phyloP scores from a whole-genome alignment of 2,888 invertebrate genomes.

The Callinectes sapidus region DNA sequence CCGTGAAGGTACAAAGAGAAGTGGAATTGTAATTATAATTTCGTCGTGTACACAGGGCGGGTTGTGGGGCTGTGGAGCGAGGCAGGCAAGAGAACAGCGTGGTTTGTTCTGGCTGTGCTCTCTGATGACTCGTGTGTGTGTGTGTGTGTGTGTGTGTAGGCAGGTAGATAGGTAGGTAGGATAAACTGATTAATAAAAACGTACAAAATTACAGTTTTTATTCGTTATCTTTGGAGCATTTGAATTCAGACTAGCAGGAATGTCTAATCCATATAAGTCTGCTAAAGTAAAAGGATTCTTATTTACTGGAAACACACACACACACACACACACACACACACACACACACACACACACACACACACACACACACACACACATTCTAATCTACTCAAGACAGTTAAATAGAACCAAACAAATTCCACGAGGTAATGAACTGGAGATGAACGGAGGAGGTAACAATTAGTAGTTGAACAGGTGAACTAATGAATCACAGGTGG shows the following conservation, averaged over 20 bases:
- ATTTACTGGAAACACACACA: no score
- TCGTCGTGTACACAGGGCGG: neutral
- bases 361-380: no score
- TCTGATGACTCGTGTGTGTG: neutral
- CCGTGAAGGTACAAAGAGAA: neutral
- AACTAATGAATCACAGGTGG: neutral
- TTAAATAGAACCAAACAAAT: no score
- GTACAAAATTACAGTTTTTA: neutral
- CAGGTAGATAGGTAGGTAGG: neutral
- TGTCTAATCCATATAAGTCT: no score
- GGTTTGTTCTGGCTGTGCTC: neutral
- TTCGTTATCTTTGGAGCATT: no score
- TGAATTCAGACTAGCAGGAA: no score
- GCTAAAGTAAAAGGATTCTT: no score
- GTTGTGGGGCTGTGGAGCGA: neutral
- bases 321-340: no score
- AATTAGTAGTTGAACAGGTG: neutral
- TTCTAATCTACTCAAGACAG: no score
- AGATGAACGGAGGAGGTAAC: neutral
- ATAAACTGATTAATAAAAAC: neutral
- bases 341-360: no score
- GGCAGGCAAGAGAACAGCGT: neutral
- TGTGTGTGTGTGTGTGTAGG: neutral
- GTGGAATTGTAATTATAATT: slow-evolving; percentile 1
- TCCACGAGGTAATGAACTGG: no score